These are phyloP conservation scores for Apis cerana DNA, from an alignment of 1,140 invertebrate genomes.

Conservation along the genomic window DNA sequence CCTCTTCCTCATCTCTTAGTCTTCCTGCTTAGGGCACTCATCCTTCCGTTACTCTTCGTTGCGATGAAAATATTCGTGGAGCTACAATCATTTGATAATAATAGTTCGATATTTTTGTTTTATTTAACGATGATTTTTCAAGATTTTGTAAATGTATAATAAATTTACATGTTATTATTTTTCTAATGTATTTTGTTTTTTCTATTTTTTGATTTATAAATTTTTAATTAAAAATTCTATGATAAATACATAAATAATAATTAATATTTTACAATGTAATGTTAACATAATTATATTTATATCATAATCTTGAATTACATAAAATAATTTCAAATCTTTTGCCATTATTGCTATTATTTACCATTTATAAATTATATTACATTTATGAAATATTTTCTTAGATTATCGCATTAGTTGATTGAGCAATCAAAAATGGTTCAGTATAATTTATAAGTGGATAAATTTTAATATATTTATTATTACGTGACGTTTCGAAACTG, in stretches of 20 bases:
- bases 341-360: no score
- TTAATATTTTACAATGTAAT: not conserved
- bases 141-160: not conserved
- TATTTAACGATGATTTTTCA: not conserved
- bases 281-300: not conserved
- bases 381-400: not conserved
- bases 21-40: slow-evolving; percentile 18
- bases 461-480: slow-evolving; percentile 54
- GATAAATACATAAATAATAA: not conserved
- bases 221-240: not conserved
- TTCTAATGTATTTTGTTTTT: not conserved
- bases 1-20: slow-evolving; percentile 25
- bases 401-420: not conserved
- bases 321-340: not conserved
- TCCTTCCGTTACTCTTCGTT: slow-evolving; percentile 1
- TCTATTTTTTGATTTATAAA: not conserved
- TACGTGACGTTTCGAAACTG: slow-evolving; percentile 60
- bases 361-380: not conserved
- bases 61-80: not conserved
- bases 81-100: not conserved
- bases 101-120: not conserved
- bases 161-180: not conserved
- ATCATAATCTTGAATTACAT: not conserved
- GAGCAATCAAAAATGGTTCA: not conserved
- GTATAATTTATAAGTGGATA: not conserved